Evolutionary conservation across 2,888 invertebrate genomes (phyloP), one percentile per base, ranked within the genome.

Genomic region (Gortyna flavago): DNA sequence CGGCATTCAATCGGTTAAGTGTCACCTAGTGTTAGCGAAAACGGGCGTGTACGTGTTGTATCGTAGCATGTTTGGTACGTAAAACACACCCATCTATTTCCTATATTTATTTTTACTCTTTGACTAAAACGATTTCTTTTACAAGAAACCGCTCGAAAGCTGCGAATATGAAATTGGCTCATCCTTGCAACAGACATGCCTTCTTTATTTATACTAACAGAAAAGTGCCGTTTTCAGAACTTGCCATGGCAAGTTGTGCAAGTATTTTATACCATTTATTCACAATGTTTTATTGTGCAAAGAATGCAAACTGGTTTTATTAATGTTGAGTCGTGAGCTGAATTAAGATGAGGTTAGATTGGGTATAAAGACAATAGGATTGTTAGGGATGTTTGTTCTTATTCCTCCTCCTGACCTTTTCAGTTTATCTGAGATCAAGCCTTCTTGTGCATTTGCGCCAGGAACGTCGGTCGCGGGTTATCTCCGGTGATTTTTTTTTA

Each of bases 121-220:
- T 93, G 94, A 83, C 89, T 82, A 87, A 91, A 92, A 90, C 90
- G 90, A 92, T 93, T 93, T 91, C 90, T 91, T 93, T 92, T 90
- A 91, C 89, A 92, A 91, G 92, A 91, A 93, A 91, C 91, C 90
- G 89, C 90, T 93, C 85, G 85, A 90, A 92, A 92, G 92, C 93
- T 91, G 92, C 93, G 93, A 94, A 94, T 94, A 94, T 93, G 92
- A 94, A 94, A 95, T 94, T 94, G 94, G 93, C 90, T 92, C 92
- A 92, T 93, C 90, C 91, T 91, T 92, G 92, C 92, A 92, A 86
- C 89, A 91, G 93, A 92, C 92, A 91, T 91, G 91, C 88, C 88
- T 90, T 90, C 89, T 91, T 91, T 92, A 92, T 92, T 93, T 92
- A 89, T 89, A 89, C 75, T 85, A 88, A 88, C 89, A 88, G 88